Evolutionary conservation across 2,797 vertebrate genomes (phyloP).

Genomic region (Cossypha dichroa): DNA sequence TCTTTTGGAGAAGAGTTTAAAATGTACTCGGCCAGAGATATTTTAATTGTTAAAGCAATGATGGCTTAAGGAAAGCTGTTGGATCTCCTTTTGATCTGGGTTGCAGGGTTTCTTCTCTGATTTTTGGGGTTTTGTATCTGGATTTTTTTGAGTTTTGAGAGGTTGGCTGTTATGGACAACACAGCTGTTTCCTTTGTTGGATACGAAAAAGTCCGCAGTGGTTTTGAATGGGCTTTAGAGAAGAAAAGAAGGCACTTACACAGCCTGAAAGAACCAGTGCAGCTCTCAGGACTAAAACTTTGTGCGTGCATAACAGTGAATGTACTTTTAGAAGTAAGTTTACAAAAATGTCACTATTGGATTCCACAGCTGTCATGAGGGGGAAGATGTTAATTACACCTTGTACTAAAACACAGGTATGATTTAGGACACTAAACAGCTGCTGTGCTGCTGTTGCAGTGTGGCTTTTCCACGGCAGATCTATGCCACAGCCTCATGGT

Average conservation of each 20-base stretch:
- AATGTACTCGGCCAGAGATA: neutral
- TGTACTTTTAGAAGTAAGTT: neutral
- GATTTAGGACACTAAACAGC: neutral
- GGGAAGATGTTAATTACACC: neutral
- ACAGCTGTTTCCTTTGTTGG: neutral
- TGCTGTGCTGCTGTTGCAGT: neutral
- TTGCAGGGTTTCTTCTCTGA: neutral
- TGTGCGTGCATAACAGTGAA: fast-evolving
- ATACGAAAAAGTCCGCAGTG: neutral
- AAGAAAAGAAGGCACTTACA: neutral
- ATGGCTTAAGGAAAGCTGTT: neutral
- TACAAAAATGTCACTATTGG: neutral
- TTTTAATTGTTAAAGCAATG: neutral
- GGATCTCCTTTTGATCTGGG: neutral
- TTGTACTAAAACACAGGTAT: neutral
- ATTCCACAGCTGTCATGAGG: neutral
- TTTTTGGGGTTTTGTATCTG: neutral
- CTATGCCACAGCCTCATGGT: neutral
- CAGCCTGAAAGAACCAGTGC: neutral
- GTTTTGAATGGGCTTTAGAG: neutral
- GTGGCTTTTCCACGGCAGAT: neutral
- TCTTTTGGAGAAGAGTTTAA: neutral
- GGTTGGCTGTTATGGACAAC: neutral
- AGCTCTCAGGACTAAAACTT: neutral
- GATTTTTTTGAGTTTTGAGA: neutral